phyloP scores from a whole-genome alignment of 2,113 vertebrate species.

The Salvelinus alpinus region DNA sequence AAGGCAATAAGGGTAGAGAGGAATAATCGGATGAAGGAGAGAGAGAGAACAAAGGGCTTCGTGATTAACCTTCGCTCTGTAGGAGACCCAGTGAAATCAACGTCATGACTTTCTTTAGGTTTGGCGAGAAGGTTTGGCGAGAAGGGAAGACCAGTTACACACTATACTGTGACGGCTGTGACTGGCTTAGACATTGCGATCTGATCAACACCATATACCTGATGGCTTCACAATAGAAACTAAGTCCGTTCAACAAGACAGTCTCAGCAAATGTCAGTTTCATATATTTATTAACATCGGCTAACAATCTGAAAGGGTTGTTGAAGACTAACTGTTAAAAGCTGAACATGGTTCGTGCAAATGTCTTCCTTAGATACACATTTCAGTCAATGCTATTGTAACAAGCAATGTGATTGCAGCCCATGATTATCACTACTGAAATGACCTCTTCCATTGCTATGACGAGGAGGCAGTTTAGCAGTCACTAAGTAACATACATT shows the following conservation, averaged over 20 bases:
- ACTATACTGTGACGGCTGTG: too few relatives aligned
- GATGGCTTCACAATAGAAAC: too few relatives aligned
- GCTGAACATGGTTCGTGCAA: too few relatives aligned
- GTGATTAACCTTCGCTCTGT: not conserved
- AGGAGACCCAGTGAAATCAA: not conserved
- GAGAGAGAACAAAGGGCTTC: not conserved
- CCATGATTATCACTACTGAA: not conserved
- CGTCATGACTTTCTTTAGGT: not conserved
- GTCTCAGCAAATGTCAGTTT: too few relatives aligned
- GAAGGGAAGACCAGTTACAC: not conserved
- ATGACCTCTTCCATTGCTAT: not conserved
- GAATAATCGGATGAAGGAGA: not conserved
- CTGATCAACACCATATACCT: too few relatives aligned
- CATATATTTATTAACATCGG: too few relatives aligned
- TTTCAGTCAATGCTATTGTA: not conserved
- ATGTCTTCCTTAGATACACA: too few relatives aligned
- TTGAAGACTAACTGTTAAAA: too few relatives aligned
- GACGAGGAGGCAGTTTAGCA: not conserved
- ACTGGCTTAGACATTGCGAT: too few relatives aligned
- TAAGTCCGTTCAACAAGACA: too few relatives aligned
- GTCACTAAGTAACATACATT: constrained; percentile 1
- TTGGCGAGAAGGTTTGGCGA: not conserved
- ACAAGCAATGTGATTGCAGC: not conserved
- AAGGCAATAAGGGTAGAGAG: not conserved
- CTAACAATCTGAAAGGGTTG: too few relatives aligned